These are phyloP conservation scores for Pachyramphus minor DNA, from an alignment of 2,113 vertebrate genomes.

Conservation along the genomic window DNA sequence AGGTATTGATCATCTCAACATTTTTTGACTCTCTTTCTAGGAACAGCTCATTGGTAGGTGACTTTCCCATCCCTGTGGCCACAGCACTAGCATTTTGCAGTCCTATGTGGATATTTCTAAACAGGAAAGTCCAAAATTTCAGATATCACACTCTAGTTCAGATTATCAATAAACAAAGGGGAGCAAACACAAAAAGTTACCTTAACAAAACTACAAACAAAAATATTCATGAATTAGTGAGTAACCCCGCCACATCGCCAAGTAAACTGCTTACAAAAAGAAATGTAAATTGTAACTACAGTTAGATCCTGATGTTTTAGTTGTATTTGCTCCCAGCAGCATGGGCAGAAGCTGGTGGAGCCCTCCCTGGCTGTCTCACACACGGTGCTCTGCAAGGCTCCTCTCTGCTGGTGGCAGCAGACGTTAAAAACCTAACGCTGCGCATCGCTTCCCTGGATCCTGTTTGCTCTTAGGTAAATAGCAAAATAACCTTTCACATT, in stretches of 20 bases:
- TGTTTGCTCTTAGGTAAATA: not conserved
- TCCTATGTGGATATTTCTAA: not conserved
- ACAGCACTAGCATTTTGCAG: not conserved
- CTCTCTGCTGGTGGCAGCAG: not conserved
- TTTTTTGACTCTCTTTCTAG: not conserved
- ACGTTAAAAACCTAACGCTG: not conserved
- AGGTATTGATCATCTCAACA: not conserved
- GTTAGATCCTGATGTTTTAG: not conserved
- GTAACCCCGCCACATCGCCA: not conserved
- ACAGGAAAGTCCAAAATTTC: not conserved
- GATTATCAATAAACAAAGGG: not conserved
- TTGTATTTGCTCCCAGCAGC: not conserved
- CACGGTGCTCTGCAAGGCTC: not conserved
- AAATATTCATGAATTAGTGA: not conserved
- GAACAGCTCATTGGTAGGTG: not conserved
- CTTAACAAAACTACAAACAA: not conserved
- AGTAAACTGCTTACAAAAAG: not conserved
- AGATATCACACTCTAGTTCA: not conserved
- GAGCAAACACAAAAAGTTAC: not conserved
- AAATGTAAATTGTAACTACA: fast-evolving
- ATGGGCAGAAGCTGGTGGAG: fast-evolving
- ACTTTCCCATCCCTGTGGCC: not conserved
- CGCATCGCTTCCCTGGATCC: not conserved
- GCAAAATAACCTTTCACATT: not conserved
- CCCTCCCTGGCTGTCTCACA: not conserved